Conservation (phyloP, 2,888 invertebrate species). For the Pseudanteris insignis region DNA sequence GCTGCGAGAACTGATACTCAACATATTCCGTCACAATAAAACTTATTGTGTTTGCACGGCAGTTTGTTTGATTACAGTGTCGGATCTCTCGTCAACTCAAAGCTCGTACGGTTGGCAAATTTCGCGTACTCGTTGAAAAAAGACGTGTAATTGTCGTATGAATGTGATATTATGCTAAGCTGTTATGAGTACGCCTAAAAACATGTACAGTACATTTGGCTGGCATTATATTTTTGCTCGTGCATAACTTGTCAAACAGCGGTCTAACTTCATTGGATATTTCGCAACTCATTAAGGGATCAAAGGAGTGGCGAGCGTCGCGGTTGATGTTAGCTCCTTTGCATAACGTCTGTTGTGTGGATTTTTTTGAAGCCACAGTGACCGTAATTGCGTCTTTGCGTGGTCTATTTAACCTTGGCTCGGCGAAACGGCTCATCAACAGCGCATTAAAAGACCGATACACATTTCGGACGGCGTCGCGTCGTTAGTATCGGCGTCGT, state of each 20-base stretch:
- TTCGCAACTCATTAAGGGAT: conserved; percentile 53
- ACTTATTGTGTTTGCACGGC: too few relatives aligned
- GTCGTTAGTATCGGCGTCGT: conserved; percentile 28
- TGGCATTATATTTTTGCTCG: conserved; percentile 15
- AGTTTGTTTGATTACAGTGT: too few relatives aligned
- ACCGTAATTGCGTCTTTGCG: conserved; percentile 60
- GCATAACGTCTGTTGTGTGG: conserved; percentile 43
- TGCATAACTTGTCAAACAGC: conserved; percentile 27
- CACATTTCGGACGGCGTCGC: conserved; percentile 17
- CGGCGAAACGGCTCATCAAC: conserved; percentile 57
- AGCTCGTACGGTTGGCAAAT: too few relatives aligned
- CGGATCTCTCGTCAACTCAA: too few relatives aligned
- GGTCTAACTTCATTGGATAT: conserved; percentile 32
- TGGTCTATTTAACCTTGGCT: conserved; percentile 59
- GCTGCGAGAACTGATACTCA: too few relatives aligned
- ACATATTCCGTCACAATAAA: too few relatives aligned
- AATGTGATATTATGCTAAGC: too few relatives aligned
- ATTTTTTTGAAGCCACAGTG: conserved; percentile 50
- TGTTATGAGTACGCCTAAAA: too few relatives aligned
- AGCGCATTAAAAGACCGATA: conserved; percentile 49
- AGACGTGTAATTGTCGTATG: too few relatives aligned
- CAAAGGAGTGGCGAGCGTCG: conserved; percentile 56
- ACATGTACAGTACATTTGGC: conserved; percentile 2
- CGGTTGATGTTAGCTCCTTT: conserved; percentile 44
- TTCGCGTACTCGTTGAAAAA: too few relatives aligned